These are phyloP conservation scores for Carpatolechia fugitivella DNA, from an alignment of 2,888 invertebrate genomes.

Conservation along the genomic window DNA sequence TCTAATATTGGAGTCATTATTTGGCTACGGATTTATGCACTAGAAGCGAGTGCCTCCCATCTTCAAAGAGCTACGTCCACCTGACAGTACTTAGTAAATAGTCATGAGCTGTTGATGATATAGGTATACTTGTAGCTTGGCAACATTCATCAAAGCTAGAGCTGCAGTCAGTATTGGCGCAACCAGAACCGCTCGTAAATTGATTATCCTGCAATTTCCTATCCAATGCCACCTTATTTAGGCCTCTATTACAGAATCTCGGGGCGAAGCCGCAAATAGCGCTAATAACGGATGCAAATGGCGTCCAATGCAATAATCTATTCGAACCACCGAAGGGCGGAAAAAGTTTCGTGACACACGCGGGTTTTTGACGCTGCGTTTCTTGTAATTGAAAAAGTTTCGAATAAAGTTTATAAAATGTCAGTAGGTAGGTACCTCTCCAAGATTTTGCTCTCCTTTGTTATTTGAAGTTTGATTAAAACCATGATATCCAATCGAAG, in stretches of 20 bases:
- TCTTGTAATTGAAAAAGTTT: not conserved
- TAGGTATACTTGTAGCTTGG: too few relatives aligned
- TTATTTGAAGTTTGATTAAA: too few relatives aligned
- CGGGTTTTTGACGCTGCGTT: not conserved
- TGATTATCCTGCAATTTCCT: slow-evolving; percentile 1
- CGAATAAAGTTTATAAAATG: not conserved
- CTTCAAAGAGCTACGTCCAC: too few relatives aligned
- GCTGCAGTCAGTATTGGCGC: not conserved
- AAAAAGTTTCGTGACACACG: slow-evolving; percentile 35
- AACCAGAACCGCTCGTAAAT: not conserved
- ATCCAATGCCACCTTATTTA: not conserved
- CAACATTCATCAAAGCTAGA: too few relatives aligned
- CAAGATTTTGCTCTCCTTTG: too few relatives aligned
- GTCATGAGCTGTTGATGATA: too few relatives aligned
- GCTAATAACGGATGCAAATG: slow-evolving; percentile 61
- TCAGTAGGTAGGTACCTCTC: too few relatives aligned
- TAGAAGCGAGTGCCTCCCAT: too few relatives aligned
- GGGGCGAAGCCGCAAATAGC: slow-evolving; percentile 34
- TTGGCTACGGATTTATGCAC: too few relatives aligned
- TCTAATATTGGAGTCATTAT: too few relatives aligned
- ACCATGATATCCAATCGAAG: too few relatives aligned
- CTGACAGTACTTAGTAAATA: too few relatives aligned
- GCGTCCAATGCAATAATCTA: slow-evolving; percentile 59
- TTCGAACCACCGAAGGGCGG: slow-evolving; percentile 30
- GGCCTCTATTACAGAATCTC: slow-evolving; percentile 29